Percentiles rank a stretch among this genome's conserved stretches.
Conservation (phyloP, 2,888 invertebrate species). For the Deilephila porcellus region DNA sequence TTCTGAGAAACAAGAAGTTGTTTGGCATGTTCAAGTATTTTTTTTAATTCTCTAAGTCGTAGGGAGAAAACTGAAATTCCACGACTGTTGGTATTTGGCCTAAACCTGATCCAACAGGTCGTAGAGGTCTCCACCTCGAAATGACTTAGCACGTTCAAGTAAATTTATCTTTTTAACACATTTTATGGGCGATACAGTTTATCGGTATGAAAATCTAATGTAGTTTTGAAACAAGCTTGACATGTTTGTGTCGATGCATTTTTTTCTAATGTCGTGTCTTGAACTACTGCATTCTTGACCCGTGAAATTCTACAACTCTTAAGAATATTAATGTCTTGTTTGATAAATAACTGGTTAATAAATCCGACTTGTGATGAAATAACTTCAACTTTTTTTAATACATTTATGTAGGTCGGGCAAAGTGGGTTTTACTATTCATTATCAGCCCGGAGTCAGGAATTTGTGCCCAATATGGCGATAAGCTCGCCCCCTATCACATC, state of each 20-base stretch:
- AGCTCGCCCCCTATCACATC: too few relatives aligned
- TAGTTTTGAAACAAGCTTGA: background rate
- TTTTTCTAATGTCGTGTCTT: background rate
- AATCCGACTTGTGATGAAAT: background rate
- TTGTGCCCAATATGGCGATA: too few relatives aligned
- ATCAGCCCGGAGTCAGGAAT: too few relatives aligned
- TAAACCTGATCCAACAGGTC: too few relatives aligned
- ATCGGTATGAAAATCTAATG: background rate
- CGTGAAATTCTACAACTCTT: constrained; percentile 2
- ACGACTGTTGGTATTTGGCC: too few relatives aligned
- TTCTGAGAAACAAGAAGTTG: too few relatives aligned
- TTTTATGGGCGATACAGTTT: background rate
- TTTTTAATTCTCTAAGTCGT: too few relatives aligned
- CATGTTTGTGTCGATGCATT: constrained; percentile 13
- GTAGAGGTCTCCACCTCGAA: too few relatives aligned
- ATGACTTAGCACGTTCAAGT: background rate
- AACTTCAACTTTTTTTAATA: background rate
- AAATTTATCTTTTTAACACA: background rate
- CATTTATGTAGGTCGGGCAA: too few relatives aligned
- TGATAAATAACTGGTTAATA: background rate
- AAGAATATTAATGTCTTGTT: background rate
- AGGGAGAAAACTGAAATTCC: too few relatives aligned
- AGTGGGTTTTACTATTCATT: too few relatives aligned
- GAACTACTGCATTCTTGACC: constrained; percentile 14
- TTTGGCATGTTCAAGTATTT: too few relatives aligned